Evolutionary conservation across 2,113 vertebrate species (phyloP), one percentile per base, ranked within the genome.

Genomic region (Pandion haliaetus): DNA sequence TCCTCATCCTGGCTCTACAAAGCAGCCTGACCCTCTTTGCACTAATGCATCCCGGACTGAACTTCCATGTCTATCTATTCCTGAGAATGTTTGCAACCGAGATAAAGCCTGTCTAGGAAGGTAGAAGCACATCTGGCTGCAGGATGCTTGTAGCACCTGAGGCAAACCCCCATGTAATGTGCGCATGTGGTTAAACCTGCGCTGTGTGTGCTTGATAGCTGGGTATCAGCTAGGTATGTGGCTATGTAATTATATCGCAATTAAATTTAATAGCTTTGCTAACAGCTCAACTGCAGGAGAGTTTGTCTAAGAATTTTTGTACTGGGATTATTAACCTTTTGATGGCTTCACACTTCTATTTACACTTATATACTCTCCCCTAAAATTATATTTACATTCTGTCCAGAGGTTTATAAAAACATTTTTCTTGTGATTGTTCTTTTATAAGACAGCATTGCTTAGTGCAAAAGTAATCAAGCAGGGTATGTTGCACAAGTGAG

Each of bases 231-330:
- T 71, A 91, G 91, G 95, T 96, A 82, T 45, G 86, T 34, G 42
- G 89, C 78, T 83, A 17, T 96, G 93, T 81, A 93, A 88, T 91
- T 93, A 71, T 26, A 50, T 72, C 15, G 57, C 95, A 97, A 95
- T 97, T 97, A 97, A 95, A 97, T 97, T 97, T 97, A 94, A 96
- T 95, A 95, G 95, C 92, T 94, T 93, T 82, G 93, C 96, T 98
- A 92, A 94, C 91, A 89, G 94, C 89, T 97, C 86, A 74, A 85
- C 90, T 95, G 96, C 87, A 95, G 73, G 92, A 96, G 58, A 93
- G 24, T 49, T 93, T 96, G 81, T 67, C 92, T 96, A 93, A 90
- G 84, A 73, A 82, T 73, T 96, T 82, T 84, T 84, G 67, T 91
- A 32, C 59, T 88, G 95, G 86, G 74, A 95, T 96, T 69, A 65